Conservation (phyloP, 2,113 vertebrate species). For the Helogale parvula region DNA sequence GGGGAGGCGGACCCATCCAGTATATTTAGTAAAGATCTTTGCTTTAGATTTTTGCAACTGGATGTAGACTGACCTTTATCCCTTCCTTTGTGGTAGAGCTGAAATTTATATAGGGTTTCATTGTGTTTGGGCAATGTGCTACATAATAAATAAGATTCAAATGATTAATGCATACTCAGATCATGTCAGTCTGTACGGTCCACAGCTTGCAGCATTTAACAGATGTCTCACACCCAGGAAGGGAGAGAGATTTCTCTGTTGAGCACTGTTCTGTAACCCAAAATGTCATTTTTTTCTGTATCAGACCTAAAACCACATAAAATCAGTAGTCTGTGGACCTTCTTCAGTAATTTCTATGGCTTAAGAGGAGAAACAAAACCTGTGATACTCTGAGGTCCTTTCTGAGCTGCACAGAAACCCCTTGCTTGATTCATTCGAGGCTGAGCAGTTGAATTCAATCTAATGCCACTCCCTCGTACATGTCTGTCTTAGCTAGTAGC, state of each 20-base stretch:
- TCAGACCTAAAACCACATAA: background rate
- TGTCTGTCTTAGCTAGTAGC: background rate
- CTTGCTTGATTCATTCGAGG: background rate
- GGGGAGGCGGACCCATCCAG: background rate
- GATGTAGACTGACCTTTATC: background rate
- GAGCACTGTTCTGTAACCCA: slow-evolving; percentile 13
- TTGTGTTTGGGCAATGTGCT: slow-evolving; percentile 47
- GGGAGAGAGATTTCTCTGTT: background rate
- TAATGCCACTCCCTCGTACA: background rate
- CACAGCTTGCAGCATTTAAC: background rate
- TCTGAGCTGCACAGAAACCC: background rate
- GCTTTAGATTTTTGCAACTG: slow-evolving; percentile 11
- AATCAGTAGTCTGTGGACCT: slow-evolving; percentile 20
- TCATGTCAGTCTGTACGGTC: slow-evolving; percentile 2
- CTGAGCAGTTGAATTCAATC: slow-evolving; percentile 3
- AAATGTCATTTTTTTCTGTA: background rate
- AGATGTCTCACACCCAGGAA: background rate
- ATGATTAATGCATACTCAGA: slow-evolving; percentile 69
- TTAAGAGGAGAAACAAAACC: slow-evolving; percentile 54
- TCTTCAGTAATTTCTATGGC: slow-evolving; percentile 14
- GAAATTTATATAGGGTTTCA: slow-evolving; percentile 52
- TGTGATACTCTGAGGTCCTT: background rate
- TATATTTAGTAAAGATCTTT: slow-evolving; percentile 36
- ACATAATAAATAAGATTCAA: slow-evolving; percentile 73
- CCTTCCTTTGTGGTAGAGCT: slow-evolving; percentile 55